Percentiles rank a stretch among this genome's conserved stretches.
Evolutionary conservation across 1,140 invertebrate genomes (phyloP).

Genomic region (Trinorchestia longiramus): DNA sequence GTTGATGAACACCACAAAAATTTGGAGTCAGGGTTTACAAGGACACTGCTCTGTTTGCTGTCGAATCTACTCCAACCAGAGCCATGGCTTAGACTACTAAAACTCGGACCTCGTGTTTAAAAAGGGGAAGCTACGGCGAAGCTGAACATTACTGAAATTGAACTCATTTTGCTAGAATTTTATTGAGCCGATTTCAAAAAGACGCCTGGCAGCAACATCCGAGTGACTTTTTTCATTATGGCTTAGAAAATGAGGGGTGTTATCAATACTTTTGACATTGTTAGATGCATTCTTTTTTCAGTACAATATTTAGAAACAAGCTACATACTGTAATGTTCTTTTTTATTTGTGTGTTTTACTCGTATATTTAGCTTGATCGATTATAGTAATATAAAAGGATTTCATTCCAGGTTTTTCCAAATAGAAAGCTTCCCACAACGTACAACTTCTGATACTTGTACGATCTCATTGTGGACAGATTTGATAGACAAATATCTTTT

Average conservation of each 20-base stretch:
- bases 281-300: neutral
- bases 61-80: neutral
- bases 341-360: too few relatives aligned
- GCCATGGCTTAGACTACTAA: neutral
- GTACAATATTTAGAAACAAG: neutral
- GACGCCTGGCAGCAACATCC: neutral
- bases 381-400: neutral
- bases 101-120: neutral
- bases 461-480: neutral
- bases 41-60: neutral
- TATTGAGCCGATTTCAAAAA: neutral
- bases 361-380: too few relatives aligned
- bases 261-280: neutral
- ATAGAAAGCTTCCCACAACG: too few relatives aligned
- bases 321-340: too few relatives aligned
- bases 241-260: neutral
- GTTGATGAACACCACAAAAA: neutral
- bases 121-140: neutral
- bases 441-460: neutral
- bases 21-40: neutral
- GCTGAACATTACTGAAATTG: neutral
- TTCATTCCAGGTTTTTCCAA: neutral
- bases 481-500: neutral
- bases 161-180: neutral
- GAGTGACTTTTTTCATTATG: neutral